Evolutionary conservation across 2,888 invertebrate species (phyloP).

Genomic region (Aspidiotus destructor): DNA sequence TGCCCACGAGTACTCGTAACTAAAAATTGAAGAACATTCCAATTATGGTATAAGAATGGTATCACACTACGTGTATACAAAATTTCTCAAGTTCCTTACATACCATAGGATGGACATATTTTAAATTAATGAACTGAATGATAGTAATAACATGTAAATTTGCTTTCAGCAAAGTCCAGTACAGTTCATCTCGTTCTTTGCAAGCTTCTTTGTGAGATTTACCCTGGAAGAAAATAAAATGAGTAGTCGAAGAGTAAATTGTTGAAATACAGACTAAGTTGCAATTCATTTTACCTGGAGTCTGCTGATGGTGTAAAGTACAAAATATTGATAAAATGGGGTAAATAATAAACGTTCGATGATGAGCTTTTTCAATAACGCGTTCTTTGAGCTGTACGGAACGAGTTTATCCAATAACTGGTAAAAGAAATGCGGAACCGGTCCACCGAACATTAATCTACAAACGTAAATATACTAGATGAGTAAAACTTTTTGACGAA

Average conservation of each 20-base stretch:
- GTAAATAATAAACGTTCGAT: conserved; percentile 63
- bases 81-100: conserved; percentile 40
- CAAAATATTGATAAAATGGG: conserved; percentile 61
- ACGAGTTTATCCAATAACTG: conserved; percentile 52
- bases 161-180: conserved; percentile 55
- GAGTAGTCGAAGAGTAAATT: background rate
- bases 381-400: conserved; percentile 47
- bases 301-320: conserved; percentile 61
- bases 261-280: background rate
- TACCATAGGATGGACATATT: conserved; percentile 69
- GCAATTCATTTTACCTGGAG: conserved; percentile 50
- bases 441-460: conserved; percentile 69
- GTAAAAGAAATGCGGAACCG: conserved; percentile 70
- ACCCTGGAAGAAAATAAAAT: conserved; percentile 44
- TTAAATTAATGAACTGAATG: conserved; percentile 63
- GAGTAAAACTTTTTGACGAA: background rate
- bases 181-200: conserved; percentile 54
- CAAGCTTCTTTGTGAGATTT: conserved; percentile 57
- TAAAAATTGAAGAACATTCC: conserved; percentile 44
- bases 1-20: conserved; percentile 64
- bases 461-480: conserved; percentile 34
- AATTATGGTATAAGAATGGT: conserved; percentile 8
- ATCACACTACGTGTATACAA: conserved; percentile 18
- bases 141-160: conserved; percentile 70
- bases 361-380: conserved; percentile 52